phyloP scores from a whole-genome alignment of 30 jellyfish, hydroid and myxozoan genomes.

The Chrysaora quinquecirrha region DNA sequence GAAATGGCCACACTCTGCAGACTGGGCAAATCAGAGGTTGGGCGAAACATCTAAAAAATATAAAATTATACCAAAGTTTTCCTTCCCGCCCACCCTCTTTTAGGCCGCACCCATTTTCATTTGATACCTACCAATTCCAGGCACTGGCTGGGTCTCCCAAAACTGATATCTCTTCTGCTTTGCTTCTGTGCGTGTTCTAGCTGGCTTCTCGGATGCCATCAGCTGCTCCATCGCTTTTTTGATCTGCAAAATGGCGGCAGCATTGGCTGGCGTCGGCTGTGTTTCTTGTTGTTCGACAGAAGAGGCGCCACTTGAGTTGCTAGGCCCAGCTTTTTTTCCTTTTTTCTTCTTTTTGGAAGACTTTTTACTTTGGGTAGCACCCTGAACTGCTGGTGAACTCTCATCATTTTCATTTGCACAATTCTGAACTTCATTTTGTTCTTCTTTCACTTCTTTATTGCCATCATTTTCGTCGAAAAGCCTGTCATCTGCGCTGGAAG shows the following conservation, averaged over 20 bases:
- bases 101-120: no score
- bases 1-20: no score
- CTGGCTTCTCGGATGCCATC: constrained; percentile 71
- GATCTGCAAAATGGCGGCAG: constrained; percentile 44
- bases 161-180: constrained; percentile 67
- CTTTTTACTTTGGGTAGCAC: constrained; percentile 33
- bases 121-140: constrained; percentile 84
- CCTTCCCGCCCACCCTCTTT: no score
- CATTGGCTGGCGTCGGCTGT: constrained; percentile 18
- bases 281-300: constrained; percentile 18
- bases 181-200: constrained; percentile 74
- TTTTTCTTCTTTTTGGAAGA: constrained; percentile 73
- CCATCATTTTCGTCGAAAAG: constrained; percentile 22
- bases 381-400: background rate
- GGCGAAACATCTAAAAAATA: no score
- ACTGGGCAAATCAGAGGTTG: no score
- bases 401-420: no score
- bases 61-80: no score
- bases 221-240: constrained; percentile 82
- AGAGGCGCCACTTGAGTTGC: constrained; percentile 21
- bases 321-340: constrained; percentile 58
- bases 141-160: constrained; percentile 99
- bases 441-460: constrained; percentile 16
- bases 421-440: background rate
- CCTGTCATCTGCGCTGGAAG: background rate